These are phyloP conservation scores for Arion vulgaris DNA, from an alignment of 1,140 invertebrate species.

Conservation along the genomic window DNA sequence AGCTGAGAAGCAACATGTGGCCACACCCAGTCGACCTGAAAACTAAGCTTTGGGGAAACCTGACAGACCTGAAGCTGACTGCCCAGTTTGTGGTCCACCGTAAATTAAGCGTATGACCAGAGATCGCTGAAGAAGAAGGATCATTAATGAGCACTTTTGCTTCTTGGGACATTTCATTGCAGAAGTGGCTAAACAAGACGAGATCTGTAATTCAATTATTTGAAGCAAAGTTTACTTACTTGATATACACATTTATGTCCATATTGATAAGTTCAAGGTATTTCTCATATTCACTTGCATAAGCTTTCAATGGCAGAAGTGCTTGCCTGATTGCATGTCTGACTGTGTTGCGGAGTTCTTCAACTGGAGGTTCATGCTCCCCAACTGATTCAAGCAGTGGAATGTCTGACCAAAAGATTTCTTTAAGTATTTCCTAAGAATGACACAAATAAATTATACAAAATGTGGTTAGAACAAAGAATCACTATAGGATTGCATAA, in stretches of 20 bases:
- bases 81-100: too few species aligned
- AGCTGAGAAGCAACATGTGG: too few species aligned
- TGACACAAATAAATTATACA: not conserved
- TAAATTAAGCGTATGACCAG: too few species aligned
- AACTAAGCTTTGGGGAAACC: too few species aligned
- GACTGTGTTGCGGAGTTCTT: conserved; percentile 67
- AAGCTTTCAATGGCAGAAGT: conserved; percentile 78
- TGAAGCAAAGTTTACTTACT: conserved; percentile 53
- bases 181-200: too few species aligned
- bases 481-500: too few species aligned
- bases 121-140: too few species aligned
- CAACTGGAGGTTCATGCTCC: conserved; percentile 78
- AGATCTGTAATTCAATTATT: not conserved
- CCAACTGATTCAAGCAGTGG: conserved; percentile 81
- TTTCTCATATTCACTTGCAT: conserved; percentile 71
- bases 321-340: conserved; percentile 77
- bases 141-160: too few species aligned
- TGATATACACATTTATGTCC: conserved; percentile 71
- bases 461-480: too few species aligned
- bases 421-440: conserved; percentile 77
- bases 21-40: too few species aligned
- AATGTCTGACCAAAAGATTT: conserved; percentile 80
- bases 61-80: too few species aligned
- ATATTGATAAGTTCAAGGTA: conserved; percentile 71
- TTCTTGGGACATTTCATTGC: too few species aligned